Conservation (phyloP, 2,113 vertebrate genomes). For the Vulpes ferrilata region DNA sequence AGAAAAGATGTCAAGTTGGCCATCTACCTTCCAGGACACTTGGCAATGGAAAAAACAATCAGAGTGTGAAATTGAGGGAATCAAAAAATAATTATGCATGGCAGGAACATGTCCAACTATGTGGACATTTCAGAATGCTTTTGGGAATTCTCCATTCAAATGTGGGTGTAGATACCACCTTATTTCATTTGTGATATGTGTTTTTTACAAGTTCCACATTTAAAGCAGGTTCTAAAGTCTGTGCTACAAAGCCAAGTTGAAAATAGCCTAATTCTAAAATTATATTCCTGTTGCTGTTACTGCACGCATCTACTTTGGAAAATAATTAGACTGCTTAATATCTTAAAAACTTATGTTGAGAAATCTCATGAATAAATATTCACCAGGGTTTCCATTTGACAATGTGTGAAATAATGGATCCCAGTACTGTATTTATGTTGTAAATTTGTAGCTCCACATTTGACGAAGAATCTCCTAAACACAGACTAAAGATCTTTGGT, state of each 20-base stretch:
- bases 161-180: background rate
- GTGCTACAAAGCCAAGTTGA: background rate
- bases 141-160: background rate
- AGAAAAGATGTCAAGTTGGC: background rate
- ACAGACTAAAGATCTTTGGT: background rate
- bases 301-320: conserved; percentile 47
- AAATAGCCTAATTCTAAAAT: conserved; percentile 58
- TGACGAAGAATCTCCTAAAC: conserved; percentile 19
- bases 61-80: background rate
- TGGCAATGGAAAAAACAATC: background rate
- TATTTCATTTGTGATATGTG: background rate
- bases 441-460: conserved; percentile 45
- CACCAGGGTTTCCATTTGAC: conserved; percentile 30
- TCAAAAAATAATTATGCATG: background rate
- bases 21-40: background rate
- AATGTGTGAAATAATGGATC: conserved; percentile 63
- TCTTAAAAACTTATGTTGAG: conserved; percentile 50
- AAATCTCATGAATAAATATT: conserved; percentile 68
- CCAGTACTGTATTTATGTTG: conserved; percentile 15
- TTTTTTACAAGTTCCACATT: conserved; percentile 37
- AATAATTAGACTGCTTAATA: conserved; percentile 72
- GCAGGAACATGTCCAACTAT: background rate
- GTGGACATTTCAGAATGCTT: background rate
- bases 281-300: background rate
- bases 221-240: conserved; percentile 49